Evolutionary conservation across 2,888 invertebrate genomes (phyloP), one percentile per base, ranked within the genome.

Genomic region (Acrobasis repandana): DNA sequence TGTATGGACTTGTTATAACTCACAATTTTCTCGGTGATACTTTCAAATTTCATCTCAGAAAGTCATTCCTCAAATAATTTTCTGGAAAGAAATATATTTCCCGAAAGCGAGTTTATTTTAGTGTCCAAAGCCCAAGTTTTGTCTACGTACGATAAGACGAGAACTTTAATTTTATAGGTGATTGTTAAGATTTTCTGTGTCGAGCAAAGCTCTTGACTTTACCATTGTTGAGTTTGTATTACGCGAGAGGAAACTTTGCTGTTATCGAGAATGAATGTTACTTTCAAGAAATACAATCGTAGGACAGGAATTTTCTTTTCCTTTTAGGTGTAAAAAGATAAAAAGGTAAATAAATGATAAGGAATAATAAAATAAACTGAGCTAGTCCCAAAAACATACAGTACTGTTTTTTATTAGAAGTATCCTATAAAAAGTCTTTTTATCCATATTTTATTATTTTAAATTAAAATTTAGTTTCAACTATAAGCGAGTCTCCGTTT

Each of bases 171-270:
- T 54, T 54, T 54, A 54, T 54, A 54, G 34, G 38, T 43, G 54
- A 54, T 54, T 54, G 54, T 54, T 54, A 18, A 54, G 54, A 54
- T 54, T 54, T 50, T 54, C 54, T 43, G 54, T 54, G 54, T 54
- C n/a, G 36, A 10, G 36, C 38, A 54, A 38, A 54, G 18, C 54
- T 54, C 9, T 4, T 4, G 16, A 15, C 14, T 38, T 36, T 38
- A 34, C 38, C 54, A 18, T 54, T 54, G 54, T 54, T 38, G 54
- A 38, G 54, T 20, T 54, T 38, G 54, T 43, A 54, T 54, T 38
- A 43, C 38, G 43, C 20, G n/a, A 43, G 16, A n/a, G 52, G 34
- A 54, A 54, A 54, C 38, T 54, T 20, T 20, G 18, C 43, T 54
- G 18, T 18, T 54, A 43, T 54, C 38, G 54, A 20, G 20, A 38